A percentile compares a stretch with the other conserved stretches of the same genome.
These are phyloP conservation scores for Mustelus asterias DNA, from an alignment of 2,113 vertebrate genomes.

Conservation along the genomic window DNA sequence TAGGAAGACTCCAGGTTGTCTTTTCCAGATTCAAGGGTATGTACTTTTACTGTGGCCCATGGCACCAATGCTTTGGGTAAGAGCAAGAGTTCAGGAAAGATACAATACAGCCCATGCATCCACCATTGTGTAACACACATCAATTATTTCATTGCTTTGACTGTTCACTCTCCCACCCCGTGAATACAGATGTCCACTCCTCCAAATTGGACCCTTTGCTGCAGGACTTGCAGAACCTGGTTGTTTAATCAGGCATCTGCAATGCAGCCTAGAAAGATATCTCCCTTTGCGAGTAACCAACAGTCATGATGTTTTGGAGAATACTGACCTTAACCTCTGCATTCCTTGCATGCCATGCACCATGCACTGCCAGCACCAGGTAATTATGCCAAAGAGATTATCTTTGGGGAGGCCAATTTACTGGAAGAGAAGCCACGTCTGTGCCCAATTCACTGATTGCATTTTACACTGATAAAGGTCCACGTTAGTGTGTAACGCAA, in stretches of 20 bases:
- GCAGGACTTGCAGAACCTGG: neutral
- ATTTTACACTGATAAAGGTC: neutral
- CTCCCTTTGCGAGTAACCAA: neutral
- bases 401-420: neutral
- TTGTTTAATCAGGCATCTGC: neutral
- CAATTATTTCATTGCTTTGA: neutral
- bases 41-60: neutral
- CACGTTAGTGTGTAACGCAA: neutral
- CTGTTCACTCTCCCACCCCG: neutral
- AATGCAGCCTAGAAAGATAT: neutral
- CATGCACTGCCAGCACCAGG: neutral
- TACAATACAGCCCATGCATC: neutral
- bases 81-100: neutral
- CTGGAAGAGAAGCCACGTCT: neutral
- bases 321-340: neutral
- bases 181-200: neutral
- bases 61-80: neutral
- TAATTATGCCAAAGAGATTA: neutral
- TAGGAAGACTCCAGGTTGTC: neutral
- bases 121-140: neutral
- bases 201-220: neutral
- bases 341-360: neutral
- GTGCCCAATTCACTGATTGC: neutral
- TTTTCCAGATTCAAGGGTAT: neutral
- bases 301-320: neutral